phyloP scores from a whole-genome alignment of 1,140 invertebrate genomes.

The Daktulosphaira vitifoliae region DNA sequence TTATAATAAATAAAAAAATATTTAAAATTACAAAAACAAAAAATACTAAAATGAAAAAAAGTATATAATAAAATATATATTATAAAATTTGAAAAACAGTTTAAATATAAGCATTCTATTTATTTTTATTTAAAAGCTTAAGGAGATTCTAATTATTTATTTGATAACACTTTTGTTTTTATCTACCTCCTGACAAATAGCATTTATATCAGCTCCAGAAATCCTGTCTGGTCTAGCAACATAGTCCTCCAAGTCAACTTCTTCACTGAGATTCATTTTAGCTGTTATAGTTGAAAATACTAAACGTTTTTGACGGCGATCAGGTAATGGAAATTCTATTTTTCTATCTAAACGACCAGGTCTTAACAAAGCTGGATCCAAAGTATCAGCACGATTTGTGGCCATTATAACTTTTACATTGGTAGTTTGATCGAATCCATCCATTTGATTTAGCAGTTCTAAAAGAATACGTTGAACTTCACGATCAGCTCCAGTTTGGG shows the following conservation, averaged over 20 bases:
- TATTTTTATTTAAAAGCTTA: no score
- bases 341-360: slow-evolving; percentile 97
- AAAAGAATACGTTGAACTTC: slow-evolving; percentile 98
- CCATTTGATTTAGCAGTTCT: slow-evolving; percentile 99
- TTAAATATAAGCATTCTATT: no score
- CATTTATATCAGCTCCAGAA: slow-evolving; percentile 98
- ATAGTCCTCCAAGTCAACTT: slow-evolving; percentile 98
- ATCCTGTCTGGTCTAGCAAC: slow-evolving; percentile 97
- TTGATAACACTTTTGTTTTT: slow-evolving; percentile 42
- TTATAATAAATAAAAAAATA: no score
- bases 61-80: no score
- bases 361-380: slow-evolving; percentile 93
- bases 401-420: slow-evolving; percentile 99
- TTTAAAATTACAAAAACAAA: no score
- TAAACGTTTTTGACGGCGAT: slow-evolving; percentile 93
- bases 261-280: slow-evolving; percentile 99
- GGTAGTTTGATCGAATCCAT: slow-evolving; percentile 99
- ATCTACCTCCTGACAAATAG: slow-evolving; percentile 98
- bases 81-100: no score
- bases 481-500: slow-evolving; percentile 96
- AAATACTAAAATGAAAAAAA: no score
- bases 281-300: slow-evolving; percentile 97
- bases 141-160: no score
- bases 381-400: slow-evolving; percentile 94
- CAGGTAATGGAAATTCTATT: slow-evolving; percentile 97